phyloP scores from a whole-genome alignment of 1,140 invertebrate species.

The Proctacanthus coquilletti region DNA sequence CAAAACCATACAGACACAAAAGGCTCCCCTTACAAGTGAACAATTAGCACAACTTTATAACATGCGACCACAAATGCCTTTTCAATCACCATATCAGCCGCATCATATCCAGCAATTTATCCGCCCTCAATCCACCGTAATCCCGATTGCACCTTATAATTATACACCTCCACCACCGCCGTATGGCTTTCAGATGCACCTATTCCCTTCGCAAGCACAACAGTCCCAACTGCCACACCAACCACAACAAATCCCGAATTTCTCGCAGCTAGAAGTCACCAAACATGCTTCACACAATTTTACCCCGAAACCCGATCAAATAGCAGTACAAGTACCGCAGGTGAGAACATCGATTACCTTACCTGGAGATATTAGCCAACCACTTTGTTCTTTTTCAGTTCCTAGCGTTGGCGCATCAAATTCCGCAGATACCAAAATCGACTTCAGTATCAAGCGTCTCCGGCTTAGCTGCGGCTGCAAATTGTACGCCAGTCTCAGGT shows the following conservation, averaged over 20 bases:
- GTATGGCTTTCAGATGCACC: too few species aligned
- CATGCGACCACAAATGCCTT: constrained; percentile 19
- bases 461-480: background rate
- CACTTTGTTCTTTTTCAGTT: too few species aligned
- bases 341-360: too few species aligned
- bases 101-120: constrained; percentile 4
- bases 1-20: constrained; percentile 12
- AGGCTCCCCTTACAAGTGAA: constrained; percentile 19
- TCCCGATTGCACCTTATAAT: background rate
- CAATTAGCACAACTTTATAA: constrained; percentile 24
- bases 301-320: too few species aligned
- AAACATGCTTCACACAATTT: too few species aligned
- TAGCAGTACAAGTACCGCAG: too few species aligned
- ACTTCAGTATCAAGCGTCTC: background rate
- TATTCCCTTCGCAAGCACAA: too few species aligned
- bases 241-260: too few species aligned
- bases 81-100: too few species aligned
- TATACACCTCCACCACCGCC: background rate
- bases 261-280: too few species aligned
- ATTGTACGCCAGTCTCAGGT: background rate
- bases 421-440: background rate
- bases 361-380: too few species aligned
- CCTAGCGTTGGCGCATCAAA: background rate
- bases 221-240: too few species aligned
- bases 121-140: background rate